Conservation (phyloP, 2,113 vertebrate species). For the Dendrocopos noguchii region DNA sequence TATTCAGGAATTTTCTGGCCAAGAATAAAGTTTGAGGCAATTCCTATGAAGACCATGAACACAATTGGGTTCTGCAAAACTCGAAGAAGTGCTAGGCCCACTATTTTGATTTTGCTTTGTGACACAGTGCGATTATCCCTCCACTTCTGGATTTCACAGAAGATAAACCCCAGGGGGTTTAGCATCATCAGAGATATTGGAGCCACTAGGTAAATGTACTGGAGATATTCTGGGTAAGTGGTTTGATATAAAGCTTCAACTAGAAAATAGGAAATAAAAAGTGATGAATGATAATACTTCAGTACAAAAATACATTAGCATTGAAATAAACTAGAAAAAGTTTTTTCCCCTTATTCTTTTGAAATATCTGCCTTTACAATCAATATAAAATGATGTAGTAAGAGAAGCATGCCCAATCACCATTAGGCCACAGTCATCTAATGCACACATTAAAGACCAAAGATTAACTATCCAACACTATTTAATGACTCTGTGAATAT, state of each 20-base stretch:
- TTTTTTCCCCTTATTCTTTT: neutral
- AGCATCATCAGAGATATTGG: slow-evolving; percentile 96
- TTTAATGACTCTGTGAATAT: neutral
- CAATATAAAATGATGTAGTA: neutral
- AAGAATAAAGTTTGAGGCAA: slow-evolving; percentile 91
- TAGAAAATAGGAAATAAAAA: slow-evolving; percentile 75
- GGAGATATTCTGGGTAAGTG: slow-evolving; percentile 94
- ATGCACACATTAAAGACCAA: neutral
- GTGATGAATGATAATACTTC: slow-evolving; percentile 31
- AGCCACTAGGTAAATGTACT: slow-evolving; percentile 97
- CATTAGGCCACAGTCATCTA: neutral
- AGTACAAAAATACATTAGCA: slow-evolving; percentile 25
- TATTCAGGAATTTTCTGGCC: slow-evolving; percentile 87
- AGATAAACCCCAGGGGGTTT: slow-evolving; percentile 94
- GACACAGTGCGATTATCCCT: slow-evolving; percentile 81
- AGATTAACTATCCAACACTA: neutral
- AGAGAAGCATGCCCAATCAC: neutral
- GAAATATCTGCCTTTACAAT: neutral
- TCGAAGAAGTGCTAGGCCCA: slow-evolving; percentile 86
- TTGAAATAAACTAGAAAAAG: neutral
- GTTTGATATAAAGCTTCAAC: slow-evolving; percentile 94
- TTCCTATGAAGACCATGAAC: slow-evolving; percentile 95
- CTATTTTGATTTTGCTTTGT: slow-evolving; percentile 85
- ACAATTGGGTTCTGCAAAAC: slow-evolving; percentile 96
- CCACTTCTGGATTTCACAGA: slow-evolving; percentile 97